Conservation (phyloP, 2,113 vertebrate genomes). For the Steatornis caripensis region DNA sequence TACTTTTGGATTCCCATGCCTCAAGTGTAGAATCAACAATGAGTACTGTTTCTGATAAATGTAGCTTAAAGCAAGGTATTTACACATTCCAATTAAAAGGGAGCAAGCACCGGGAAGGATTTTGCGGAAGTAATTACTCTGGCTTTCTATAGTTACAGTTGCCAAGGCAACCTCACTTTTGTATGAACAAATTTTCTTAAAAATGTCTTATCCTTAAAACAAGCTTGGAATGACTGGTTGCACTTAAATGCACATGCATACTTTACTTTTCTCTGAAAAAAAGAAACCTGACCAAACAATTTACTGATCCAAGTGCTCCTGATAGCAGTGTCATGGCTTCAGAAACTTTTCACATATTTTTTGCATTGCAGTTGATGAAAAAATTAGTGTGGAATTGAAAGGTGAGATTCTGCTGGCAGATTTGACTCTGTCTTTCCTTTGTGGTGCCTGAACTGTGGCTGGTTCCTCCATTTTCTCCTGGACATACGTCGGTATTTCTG, state of each 20-base stretch:
- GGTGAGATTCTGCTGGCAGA: neutral
- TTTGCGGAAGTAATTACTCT: conserved; percentile 46
- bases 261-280: neutral
- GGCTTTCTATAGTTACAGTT: conserved; percentile 45
- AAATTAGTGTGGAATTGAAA: neutral
- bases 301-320: neutral
- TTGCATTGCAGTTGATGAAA: neutral
- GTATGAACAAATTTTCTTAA: neutral
- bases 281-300: neutral
- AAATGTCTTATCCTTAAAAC: conserved; percentile 28
- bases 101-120: neutral
- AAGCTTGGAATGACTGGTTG: neutral
- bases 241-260: neutral
- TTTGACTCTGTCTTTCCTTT: neutral
- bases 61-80: neutral
- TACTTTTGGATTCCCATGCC: neutral
- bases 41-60: neutral
- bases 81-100: neutral
- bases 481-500: neutral
- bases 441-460: neutral
- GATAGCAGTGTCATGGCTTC: neutral
- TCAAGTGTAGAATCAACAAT: neutral
- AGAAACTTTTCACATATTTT: neutral
- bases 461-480: neutral
- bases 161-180: conserved; percentile 51